Evolutionary conservation across 2,797 vertebrate genomes (phyloP), one percentile per base, ranked within the genome.

Genomic region (Mionectes olivaceus): DNA sequence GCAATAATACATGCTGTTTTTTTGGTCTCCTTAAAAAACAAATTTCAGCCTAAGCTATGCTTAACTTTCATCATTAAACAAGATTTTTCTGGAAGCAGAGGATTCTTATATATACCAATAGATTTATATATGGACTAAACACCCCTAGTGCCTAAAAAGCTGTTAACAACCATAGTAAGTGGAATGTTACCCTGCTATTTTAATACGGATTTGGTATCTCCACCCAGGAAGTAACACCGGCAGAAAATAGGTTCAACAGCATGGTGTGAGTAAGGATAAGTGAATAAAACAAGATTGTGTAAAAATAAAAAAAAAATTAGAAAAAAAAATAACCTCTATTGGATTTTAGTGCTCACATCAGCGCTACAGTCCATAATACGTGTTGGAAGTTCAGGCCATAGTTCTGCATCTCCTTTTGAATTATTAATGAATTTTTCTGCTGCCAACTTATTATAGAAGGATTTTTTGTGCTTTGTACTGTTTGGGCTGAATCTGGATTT

Each of bases 321-420:
- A 55, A 55, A 23, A n/a, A 56, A 46, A 78, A 30, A 4, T 7
- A 22, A 5, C 4, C 4, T 19, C 15, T 10, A 9, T 15, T 81
- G 49, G 5, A 4, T 61, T 84, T 76, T 73, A 33, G 8, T 55
- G 55, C 68, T 81, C 46, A 57, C 75, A 56, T 79, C 41, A 70
- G 5, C 19, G 18, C 57, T 78, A 30, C 3, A 25, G 33, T 60
- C 25, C 50, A 9, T 53, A 23, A 21, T 73, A 1, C 0, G 0
- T 47, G 9, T 76, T 73, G 33, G 55, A 82, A 61, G 64, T 83
- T 81, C 32, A 87, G 52, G 27, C 82, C 1, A 1, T 64, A 60
- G 53, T 61, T 92, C n/a, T 89, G 12, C 35, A 50, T 46, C 17
- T 84, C 30, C 41, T 39, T 37, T 83, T 76, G 46, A 76, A 73